Base-by-base conservation (phyloP, 2,888 invertebrate species). In the Alcis repandata region DNA sequence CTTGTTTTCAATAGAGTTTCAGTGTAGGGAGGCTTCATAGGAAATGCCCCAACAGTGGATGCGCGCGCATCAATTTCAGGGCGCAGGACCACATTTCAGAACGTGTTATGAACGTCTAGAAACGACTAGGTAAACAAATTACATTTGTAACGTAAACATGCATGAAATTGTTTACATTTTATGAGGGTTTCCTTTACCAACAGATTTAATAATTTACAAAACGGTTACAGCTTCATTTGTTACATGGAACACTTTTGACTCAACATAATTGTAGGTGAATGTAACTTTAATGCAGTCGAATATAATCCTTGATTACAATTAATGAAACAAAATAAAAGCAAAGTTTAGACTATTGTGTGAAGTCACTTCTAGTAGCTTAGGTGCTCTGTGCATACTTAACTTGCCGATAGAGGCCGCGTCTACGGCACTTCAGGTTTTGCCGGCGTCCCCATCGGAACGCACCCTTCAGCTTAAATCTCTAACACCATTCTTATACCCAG, bases 51-150 rank as follows among this genome's bases (percentile, higher is more conserved):
- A 74, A 73, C 76, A 77, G 75, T 59, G 64, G 71, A 45, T 92
- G 92, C 92, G 92, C 92, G 91, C 92, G 92, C 92, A 92, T 74
- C 69, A 77, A 72, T 86, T 87, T 85, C 87, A 92, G 87, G 83
- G 92, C 92, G 92, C 92, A 92, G 90, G 92, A 89, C 90, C 81
- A 84, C 79, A 78, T 88, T 83, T 82, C 68, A 51, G 59, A 38
- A 70, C 85, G 90, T 77, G 73, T 73, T 90, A 90, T 61, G 71
- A 91, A 90, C 67, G 54, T 79, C 78, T 88, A 92, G 92, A 92
- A 78, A 75, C 10, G 83, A 22, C 59, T 56, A 56, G 3, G 20
- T 53, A 63, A 63, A 71, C 62, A 72, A 69, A 65, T 64, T 58
- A 48, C 11, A 54, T 38, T 59, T 53, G 38, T 36, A 22, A 36